Base-by-base conservation (phyloP, 2,888 invertebrate species). In the Zelleria hepariella region DNA sequence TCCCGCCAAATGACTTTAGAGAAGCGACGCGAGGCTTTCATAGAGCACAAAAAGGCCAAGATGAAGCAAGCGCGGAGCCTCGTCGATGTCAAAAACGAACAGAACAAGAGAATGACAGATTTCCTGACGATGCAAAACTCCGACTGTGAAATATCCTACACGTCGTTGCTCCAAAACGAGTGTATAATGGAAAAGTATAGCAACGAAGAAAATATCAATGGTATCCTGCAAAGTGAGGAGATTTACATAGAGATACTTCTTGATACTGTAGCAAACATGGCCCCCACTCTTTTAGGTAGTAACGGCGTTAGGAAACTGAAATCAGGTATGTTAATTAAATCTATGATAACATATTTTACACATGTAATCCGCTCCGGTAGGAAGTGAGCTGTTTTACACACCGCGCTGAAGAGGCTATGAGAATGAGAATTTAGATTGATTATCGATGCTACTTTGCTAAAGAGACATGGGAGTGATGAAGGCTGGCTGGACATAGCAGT, bases 161-260 rank as follows among this genome's bases (percentile, higher is more conserved):
- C 84, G 2, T 89, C 89, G 0, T 68, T 88, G 5, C 61, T 88
- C 59, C 81, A 74, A 7, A 86, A 82, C 59, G 86, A 84, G 65
- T 80, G 77, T 60, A 73, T 79, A 57, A 69, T 86, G 63, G 86
- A 86, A 58, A 81, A 77, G 66, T 79, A 83, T 62, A 80, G 74
- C 68, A 80, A 74, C 68, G 76, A 88, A 72, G 91, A 91, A 67
- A 91, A 90, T 65, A 89, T 93, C 25, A 92, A 93, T 66, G 90
- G 91, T 62, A 87, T 94, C 56, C 90, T 94, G 42, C 89, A 90
- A 67, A 90, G 91, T 61, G 94, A 94, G 83, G 93, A 93, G 72
- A 90, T 91, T 62, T 92, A 92, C 68, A 91, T 94, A 59, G 83
- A 91, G 64, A 90, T 91, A 63, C 75, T 94, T 58, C 71, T 94